These are phyloP conservation scores for Pardosa pseudoannulata DNA, from an alignment of 2,888 invertebrate genomes.

Conservation along the genomic window DNA sequence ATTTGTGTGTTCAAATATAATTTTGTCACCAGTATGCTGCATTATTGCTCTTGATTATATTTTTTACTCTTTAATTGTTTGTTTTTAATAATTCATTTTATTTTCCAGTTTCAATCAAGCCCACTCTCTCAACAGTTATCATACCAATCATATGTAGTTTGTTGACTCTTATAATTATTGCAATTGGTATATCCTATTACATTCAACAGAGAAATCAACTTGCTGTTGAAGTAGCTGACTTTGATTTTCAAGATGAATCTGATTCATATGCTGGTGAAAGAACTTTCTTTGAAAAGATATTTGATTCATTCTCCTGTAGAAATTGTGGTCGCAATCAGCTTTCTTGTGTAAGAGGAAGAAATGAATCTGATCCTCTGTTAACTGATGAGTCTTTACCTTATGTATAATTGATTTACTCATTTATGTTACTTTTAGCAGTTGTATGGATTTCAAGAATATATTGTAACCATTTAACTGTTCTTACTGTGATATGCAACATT, in stretches of 20 bases:
- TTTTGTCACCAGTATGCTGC: too few species aligned
- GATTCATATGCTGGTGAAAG: constrained; percentile 80
- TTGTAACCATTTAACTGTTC: not conserved
- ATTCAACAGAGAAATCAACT: constrained; percentile 88
- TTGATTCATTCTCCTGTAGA: constrained; percentile 83
- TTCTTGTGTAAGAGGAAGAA: constrained; percentile 17
- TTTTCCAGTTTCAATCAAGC: constrained; percentile 84
- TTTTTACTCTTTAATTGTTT: constrained; percentile 75
- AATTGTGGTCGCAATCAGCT: not conserved
- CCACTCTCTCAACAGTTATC: constrained; percentile 91
- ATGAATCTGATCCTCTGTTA: constrained; percentile 46
- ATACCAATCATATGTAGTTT: constrained; percentile 90
- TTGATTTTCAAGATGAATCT: constrained; percentile 84
- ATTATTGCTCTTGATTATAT: too few species aligned
- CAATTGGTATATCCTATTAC: constrained; percentile 92
- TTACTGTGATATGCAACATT: constrained; percentile 1
- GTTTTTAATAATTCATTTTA: constrained; percentile 80
- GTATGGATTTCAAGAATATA: not conserved
- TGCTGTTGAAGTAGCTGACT: constrained; percentile 84
- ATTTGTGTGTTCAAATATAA: too few species aligned
- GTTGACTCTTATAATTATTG: constrained; percentile 87
- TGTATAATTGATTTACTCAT: not conserved
- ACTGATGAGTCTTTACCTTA: not conserved
- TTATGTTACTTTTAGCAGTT: not conserved
- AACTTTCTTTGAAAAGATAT: constrained; percentile 88